Base-by-base conservation (phyloP, 2,113 vertebrate species). In the Sander vitreus region DNA sequence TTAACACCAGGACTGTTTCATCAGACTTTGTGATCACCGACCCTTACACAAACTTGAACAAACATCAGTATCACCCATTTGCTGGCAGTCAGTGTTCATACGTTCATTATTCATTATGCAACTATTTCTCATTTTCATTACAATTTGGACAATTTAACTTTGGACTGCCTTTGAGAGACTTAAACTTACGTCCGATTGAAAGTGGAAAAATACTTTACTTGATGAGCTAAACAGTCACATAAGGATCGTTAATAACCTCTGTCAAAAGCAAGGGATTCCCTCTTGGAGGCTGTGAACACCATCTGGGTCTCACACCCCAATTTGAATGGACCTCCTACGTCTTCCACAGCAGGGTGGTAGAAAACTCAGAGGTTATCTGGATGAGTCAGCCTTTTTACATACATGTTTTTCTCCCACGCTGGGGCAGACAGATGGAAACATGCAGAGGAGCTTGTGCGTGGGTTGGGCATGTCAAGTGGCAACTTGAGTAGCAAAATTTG, bases 381-480 rank as follows among this genome's bases (percentile, higher is more conserved):
- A 84, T 90, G 85, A 92, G 71, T 92, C 83, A 92, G 48, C 50
- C 50, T 43, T 84, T 87, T 78, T 69, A 81, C 76, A 86, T 85
- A 62, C 59, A 84, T 81, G 80, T 76, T 68, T 68, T 43, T 58
- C 30, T 75, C 82, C 83, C 72, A 80, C 73, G 4, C 77, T 63
- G 54, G 33, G 30, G 45, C 53, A 62, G 65, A 78, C 86, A 84
- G 78, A 75, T 68, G 78, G 73, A 83, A 65, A 74, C 76, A 76
- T 58, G 75, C 21, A 60, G 85, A 59, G 71, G 60, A 81, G 74
- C 21, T 21, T 19, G 59, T 78, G 79, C 27, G 83, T 85, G 88
- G 77, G 83, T 12, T 27, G 66, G 18, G 0, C 21, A 27, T 84
- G 73, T 82, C 81, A 78, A 76, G 47, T 73, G 84, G 80, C 73